These are phyloP conservation scores for Drosophila parthenogenetica DNA, from an alignment of 2,888 invertebrate genomes.

Conservation along the genomic window DNA sequence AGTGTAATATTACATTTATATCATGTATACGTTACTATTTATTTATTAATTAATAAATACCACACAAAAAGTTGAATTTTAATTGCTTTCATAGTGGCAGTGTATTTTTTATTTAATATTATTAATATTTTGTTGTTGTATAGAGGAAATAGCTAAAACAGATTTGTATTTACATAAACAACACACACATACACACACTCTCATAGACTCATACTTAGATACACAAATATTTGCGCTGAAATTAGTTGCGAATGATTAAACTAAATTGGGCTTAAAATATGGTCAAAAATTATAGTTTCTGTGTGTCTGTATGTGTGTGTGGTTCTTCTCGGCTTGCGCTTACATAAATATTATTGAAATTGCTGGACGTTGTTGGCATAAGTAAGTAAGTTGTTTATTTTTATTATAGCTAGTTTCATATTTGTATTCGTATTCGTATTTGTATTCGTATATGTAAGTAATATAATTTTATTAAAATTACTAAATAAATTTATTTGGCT, in stretches of 20 bases:
- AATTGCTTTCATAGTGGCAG: conserved; percentile 46
- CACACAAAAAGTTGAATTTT: conserved; percentile 47
- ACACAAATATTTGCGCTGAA: conserved; percentile 50
- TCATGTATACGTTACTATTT: conserved; percentile 2
- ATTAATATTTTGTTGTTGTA: conserved; percentile 14
- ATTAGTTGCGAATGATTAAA: conserved; percentile 69
- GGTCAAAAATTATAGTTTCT: conserved; percentile 33
- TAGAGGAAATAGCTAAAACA: conserved; percentile 42
- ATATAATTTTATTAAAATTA: conserved; percentile 65
- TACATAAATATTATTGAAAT: conserved; percentile 79
- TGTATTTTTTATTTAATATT: conserved; percentile 22
- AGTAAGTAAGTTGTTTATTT: conserved; percentile 78
- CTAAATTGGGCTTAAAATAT: conserved; percentile 70
- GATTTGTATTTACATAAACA: conserved; percentile 52
- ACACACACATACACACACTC: conserved; percentile 16
- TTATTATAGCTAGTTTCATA: conserved; percentile 59
- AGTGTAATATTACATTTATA: conserved; percentile 40
- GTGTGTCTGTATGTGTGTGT: conserved; percentile 24
- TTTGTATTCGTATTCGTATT: conserved; percentile 27
- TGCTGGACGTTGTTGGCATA: conserved; percentile 81
- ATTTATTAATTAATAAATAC: conserved; percentile 28
- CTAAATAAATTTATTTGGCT: conserved; percentile 79
- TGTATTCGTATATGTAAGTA: conserved; percentile 23
- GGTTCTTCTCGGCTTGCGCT: conserved; percentile 52
- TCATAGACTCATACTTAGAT: conserved; percentile 13